phyloP scores from a whole-genome alignment of 2,888 invertebrate genomes.

The Mellilla xanthometata region DNA sequence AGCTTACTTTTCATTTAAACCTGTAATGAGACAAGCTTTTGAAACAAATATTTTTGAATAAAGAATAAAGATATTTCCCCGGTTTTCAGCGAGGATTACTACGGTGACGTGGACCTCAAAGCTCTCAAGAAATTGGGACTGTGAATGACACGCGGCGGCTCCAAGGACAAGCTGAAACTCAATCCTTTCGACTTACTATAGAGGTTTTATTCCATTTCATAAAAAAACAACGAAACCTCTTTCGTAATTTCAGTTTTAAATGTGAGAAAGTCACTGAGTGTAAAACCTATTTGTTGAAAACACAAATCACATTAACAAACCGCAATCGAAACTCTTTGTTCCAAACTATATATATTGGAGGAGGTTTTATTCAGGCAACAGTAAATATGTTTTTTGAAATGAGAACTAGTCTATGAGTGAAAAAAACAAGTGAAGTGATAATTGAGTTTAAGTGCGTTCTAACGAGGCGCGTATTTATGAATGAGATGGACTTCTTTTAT shows the following conservation, averaged over 20 bases:
- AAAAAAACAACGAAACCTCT: background rate
- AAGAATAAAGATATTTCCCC: constrained; percentile 23
- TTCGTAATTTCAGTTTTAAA: too few relatives aligned
- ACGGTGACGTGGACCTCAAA: constrained; percentile 95
- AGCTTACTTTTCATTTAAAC: too few relatives aligned
- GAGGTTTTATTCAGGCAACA: too few relatives aligned
- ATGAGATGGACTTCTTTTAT: constrained; percentile 31
- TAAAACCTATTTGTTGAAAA: too few relatives aligned
- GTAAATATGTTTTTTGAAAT: too few relatives aligned
- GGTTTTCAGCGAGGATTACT: constrained; percentile 92
- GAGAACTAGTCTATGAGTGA: too few relatives aligned
- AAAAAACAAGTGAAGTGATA: constrained; percentile 7
- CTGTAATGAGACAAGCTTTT: too few relatives aligned
- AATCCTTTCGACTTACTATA: constrained; percentile 66
- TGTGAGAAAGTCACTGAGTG: too few relatives aligned
- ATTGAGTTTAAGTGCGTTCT: constrained; percentile 47
- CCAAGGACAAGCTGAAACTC: constrained; percentile 75
- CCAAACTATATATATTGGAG: too few relatives aligned
- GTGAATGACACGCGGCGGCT: constrained; percentile 80
- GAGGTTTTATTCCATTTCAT: constrained; percentile 1
- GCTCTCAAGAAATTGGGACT: constrained; percentile 92
- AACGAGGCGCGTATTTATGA: constrained; percentile 60
- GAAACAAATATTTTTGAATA: background rate
- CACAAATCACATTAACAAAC: too few relatives aligned
- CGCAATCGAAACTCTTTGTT: too few relatives aligned